Evolutionary conservation across 2,888 invertebrate species (phyloP).

Genomic region (Fragum whitleyi): DNA sequence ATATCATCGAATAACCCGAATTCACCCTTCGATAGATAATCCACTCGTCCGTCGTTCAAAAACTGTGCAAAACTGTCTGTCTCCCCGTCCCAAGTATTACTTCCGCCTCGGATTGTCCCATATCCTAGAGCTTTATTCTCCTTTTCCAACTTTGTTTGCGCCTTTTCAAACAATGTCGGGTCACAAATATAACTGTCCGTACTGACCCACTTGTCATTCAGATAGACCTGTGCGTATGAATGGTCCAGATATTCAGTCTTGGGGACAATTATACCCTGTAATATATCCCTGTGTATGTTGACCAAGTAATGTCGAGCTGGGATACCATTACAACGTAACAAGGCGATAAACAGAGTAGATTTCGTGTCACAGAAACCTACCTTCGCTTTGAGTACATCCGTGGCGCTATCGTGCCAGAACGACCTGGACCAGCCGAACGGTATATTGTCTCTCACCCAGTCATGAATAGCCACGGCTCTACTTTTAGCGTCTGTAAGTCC

Average conservation of each 20-base stretch:
- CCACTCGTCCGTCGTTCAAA: slow-evolving; percentile 25
- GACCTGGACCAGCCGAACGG: slow-evolving; percentile 18
- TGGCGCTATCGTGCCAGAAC: slow-evolving; percentile 15
- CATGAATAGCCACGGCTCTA: slow-evolving; percentile 14
- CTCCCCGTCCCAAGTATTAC: slow-evolving; percentile 15
- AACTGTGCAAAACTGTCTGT: slow-evolving; percentile 17
- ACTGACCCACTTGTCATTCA: slow-evolving; percentile 11
- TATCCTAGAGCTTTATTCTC: slow-evolving; percentile 2
- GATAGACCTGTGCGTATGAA: slow-evolving; percentile 18
- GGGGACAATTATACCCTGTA: neutral
- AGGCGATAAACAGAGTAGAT: slow-evolving; percentile 13
- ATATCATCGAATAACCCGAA: slow-evolving; percentile 16
- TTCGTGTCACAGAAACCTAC: slow-evolving; percentile 21
- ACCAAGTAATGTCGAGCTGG: slow-evolving; percentile 15
- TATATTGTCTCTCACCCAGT: slow-evolving; percentile 22
- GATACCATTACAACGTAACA: slow-evolving; percentile 13
- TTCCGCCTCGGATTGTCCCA: slow-evolving; percentile 13
- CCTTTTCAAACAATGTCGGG: slow-evolving; percentile 9
- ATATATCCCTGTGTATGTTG: slow-evolving; percentile 12
- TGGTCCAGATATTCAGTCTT: slow-evolving; percentile 20
- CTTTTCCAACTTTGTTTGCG: neutral
- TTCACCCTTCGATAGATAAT: slow-evolving; percentile 18
- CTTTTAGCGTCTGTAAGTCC: slow-evolving; percentile 12
- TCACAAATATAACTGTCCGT: slow-evolving; percentile 19
- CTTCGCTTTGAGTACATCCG: neutral